Evolutionary conservation across 2,113 vertebrate genomes (phyloP).

Genomic region (Psilopsiagon aymara): DNA sequence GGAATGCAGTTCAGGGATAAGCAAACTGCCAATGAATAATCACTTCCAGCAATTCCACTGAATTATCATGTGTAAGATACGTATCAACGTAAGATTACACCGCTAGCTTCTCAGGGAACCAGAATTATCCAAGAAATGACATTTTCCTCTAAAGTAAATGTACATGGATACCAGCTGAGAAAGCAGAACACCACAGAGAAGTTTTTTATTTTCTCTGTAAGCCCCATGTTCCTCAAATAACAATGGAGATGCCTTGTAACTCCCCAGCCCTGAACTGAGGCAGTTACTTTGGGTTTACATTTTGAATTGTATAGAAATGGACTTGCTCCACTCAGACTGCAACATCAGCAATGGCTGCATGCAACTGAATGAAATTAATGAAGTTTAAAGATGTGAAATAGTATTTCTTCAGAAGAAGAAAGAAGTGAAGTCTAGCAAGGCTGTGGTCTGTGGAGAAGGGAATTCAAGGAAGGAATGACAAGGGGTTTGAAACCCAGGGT

Average conservation of each 20-base stretch:
- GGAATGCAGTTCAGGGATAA: not conserved
- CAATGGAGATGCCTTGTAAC: not conserved
- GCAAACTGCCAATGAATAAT: constrained; percentile 2
- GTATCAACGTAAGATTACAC: not conserved
- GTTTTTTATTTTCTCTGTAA: not conserved
- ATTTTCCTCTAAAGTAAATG: not conserved
- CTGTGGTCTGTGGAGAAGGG: not conserved
- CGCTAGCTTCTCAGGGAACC: not conserved
- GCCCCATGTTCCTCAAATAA: not conserved
- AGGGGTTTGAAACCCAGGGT: not conserved
- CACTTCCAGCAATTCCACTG: not conserved
- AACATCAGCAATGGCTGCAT: not conserved
- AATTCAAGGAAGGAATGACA: not conserved
- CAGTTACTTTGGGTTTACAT: not conserved
- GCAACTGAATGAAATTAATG: not conserved
- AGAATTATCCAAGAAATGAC: not conserved
- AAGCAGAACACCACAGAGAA: not conserved
- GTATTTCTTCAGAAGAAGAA: not conserved
- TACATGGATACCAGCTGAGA: not conserved
- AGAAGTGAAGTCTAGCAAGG: not conserved
- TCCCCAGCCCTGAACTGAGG: not conserved
- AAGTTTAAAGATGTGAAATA: not conserved
- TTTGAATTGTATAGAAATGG: not conserved
- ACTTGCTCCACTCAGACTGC: not conserved
- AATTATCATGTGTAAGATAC: not conserved